Percentiles rank a stretch among this genome's conserved stretches.
Conservation (phyloP, 2,888 invertebrate genomes). For the Ceratothoa steindachneri region DNA sequence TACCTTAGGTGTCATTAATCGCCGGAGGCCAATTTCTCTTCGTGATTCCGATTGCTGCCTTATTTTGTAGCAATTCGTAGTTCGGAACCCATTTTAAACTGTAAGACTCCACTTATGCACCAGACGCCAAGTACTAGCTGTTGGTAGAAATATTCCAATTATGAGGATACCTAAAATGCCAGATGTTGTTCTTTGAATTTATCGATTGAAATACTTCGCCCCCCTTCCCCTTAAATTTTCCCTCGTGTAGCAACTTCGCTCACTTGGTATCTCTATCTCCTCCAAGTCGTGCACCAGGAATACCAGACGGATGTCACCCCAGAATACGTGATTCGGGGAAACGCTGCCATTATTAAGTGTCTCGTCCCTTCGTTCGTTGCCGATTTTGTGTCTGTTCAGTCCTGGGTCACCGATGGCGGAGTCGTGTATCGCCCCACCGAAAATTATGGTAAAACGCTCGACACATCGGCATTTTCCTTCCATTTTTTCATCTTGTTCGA, state of each 20-base stretch:
- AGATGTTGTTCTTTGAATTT: no score
- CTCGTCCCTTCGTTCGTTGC: slow-evolving; percentile 63
- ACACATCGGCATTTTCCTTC: background rate
- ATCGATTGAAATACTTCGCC: background rate
- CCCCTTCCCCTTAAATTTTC: background rate
- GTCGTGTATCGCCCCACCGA: slow-evolving; percentile 21
- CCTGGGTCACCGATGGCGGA: slow-evolving; percentile 38
- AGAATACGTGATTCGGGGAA: slow-evolving; percentile 82
- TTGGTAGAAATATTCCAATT: no score
- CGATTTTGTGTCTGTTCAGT: slow-evolving; percentile 42
- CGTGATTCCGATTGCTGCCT: no score
- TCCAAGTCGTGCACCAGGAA: slow-evolving; percentile 28
- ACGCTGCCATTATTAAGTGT: slow-evolving; percentile 84
- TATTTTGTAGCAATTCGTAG: no score
- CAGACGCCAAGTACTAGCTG: no score
- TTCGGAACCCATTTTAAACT: no score
- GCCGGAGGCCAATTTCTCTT: no score
- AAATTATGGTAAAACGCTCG: background rate
- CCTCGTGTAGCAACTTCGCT: no score
- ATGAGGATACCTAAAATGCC: no score
- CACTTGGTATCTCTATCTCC: background rate
- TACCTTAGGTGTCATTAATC: no score
- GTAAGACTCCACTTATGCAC: no score
- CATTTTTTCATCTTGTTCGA: background rate
- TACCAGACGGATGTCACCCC: slow-evolving; percentile 87